phyloP scores from a whole-genome alignment of 2,797 vertebrate species.

The Hyperoplus lanceolatus region DNA sequence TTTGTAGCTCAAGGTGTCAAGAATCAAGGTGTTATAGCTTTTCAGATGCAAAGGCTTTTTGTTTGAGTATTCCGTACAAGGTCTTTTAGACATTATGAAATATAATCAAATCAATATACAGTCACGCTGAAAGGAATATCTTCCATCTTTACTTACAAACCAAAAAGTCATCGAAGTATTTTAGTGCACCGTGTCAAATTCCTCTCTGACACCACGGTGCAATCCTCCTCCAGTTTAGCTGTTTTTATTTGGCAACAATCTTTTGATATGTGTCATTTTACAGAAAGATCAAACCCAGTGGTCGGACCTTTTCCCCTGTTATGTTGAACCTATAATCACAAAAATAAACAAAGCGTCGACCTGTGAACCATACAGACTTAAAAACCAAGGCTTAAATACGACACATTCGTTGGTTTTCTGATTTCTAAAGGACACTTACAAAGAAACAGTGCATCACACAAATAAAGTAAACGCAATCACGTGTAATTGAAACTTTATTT shows the following conservation, averaged over 20 bases:
- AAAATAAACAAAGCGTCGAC: constrained; percentile 4
- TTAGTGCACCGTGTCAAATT: constrained; percentile 26
- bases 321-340: neutral
- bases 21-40: neutral
- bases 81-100: neutral
- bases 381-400: neutral
- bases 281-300: neutral
- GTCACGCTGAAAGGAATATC: constrained; percentile 1
- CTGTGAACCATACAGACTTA: constrained; percentile 13
- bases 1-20: neutral
- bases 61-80: neutral
- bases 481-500: neutral
- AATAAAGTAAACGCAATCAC: too few species aligned
- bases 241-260: neutral
- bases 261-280: constrained; percentile 9
- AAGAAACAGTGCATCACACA: neutral
- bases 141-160: constrained; percentile 2
- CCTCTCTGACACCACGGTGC: constrained; percentile 8
- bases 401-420: neutral
- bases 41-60: constrained; percentile 6
- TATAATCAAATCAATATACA: constrained; percentile 11
- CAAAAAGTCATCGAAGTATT: neutral
- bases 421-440: neutral
- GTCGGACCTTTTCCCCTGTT: neutral
- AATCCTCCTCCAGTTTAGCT: constrained; percentile 21